Evolutionary conservation across 2,797 vertebrate genomes (phyloP).

Genomic region (Tinamus major): DNA sequence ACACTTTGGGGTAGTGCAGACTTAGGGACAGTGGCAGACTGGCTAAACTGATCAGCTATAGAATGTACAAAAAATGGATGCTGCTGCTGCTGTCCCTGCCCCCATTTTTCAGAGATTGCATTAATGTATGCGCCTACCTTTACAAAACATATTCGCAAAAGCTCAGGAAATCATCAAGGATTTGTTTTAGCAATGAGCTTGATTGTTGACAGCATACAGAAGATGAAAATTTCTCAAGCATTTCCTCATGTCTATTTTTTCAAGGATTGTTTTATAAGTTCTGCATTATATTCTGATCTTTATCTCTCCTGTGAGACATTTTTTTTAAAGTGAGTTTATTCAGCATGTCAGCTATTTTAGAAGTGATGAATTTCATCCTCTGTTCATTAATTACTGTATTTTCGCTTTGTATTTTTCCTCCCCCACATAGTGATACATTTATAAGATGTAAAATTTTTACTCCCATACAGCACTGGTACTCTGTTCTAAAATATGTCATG

Average conservation of each 20-base stretch:
- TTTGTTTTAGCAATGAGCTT: background rate
- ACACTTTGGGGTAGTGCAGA: background rate
- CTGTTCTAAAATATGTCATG: background rate
- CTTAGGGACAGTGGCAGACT: background rate
- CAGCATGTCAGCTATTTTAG: background rate
- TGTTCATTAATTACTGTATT: background rate
- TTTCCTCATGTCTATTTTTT: background rate
- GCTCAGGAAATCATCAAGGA: background rate
- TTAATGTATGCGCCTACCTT: background rate
- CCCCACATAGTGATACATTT: background rate
- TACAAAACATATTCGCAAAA: background rate
- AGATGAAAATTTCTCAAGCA: background rate
- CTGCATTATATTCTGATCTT: background rate
- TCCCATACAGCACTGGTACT: background rate
- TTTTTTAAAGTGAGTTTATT: conserved; percentile 10
- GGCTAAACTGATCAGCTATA: background rate
- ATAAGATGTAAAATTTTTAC: background rate
- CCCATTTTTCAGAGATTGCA: background rate
- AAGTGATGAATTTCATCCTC: background rate
- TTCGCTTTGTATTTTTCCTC: background rate
- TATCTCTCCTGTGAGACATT: background rate
- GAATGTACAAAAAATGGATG: background rate
- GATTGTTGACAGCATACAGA: background rate
- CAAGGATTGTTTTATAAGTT: background rate
- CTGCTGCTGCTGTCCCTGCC: background rate